Evolutionary conservation across 2,797 vertebrate species (phyloP).

Genomic region (Diplodus sargus): DNA sequence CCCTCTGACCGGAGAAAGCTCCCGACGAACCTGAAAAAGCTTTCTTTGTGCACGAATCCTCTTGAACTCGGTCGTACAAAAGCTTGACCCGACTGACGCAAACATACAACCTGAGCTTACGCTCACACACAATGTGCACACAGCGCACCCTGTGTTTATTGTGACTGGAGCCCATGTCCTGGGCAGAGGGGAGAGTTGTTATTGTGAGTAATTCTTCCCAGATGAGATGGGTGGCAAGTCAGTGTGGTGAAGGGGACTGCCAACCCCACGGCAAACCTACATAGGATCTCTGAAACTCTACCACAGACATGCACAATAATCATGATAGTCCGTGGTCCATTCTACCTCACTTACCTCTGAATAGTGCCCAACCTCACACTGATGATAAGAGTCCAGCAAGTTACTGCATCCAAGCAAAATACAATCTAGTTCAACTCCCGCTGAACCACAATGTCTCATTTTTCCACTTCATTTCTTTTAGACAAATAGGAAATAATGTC

Average conservation of each 20-base stretch:
- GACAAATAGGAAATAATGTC: too few species aligned
- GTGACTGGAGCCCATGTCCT: slow-evolving; percentile 64
- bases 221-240: slow-evolving; percentile 75
- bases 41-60: slow-evolving; percentile 34
- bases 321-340: slow-evolving; percentile 4
- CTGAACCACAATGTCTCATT: neutral
- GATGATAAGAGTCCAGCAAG: neutral
- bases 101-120: slow-evolving; percentile 59
- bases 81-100: slow-evolving; percentile 34
- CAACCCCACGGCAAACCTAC: slow-evolving; percentile 24
- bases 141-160: slow-evolving; percentile 73
- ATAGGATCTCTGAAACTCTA: slow-evolving; percentile 22
- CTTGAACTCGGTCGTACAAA: slow-evolving; percentile 27
- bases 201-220: slow-evolving; percentile 78
- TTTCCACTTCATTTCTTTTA: neutral
- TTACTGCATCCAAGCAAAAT: neutral
- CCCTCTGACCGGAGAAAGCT: neutral
- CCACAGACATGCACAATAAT: slow-evolving; percentile 32
- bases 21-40: neutral
- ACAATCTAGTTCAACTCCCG: too few species aligned
- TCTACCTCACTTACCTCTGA: slow-evolving; percentile 8
- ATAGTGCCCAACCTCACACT: neutral
- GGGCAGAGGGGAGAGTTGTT: slow-evolving; percentile 63
- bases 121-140: slow-evolving; percentile 45
- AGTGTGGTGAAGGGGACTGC: slow-evolving; percentile 42